Conservation (phyloP, 2,888 invertebrate species). For the Gisinianus flammeolus region DNA sequence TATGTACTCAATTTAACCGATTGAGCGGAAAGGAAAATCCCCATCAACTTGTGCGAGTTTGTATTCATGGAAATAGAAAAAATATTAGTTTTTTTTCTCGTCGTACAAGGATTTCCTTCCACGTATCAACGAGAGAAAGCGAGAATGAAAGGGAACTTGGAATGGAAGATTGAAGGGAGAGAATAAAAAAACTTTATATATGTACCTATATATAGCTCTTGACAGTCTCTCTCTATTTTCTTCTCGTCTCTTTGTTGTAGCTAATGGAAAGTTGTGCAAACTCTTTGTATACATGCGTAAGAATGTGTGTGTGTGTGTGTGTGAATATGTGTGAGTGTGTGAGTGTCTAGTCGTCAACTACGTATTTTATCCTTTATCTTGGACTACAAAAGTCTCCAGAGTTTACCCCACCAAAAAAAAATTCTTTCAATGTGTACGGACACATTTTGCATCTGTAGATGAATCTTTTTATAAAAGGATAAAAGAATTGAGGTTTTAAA, state of each 20-base stretch:
- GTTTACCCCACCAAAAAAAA: too few relatives aligned
- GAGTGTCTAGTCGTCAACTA: too few relatives aligned
- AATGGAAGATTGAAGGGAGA: neutral
- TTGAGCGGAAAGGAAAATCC: slow-evolving; percentile 28
- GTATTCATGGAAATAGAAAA: neutral
- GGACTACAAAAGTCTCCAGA: too few relatives aligned
- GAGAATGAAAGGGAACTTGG: neutral
- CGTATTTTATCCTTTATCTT: too few relatives aligned
- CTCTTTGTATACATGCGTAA: neutral
- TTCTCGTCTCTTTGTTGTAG: neutral
- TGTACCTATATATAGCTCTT: neutral
- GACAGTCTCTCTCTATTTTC: neutral
- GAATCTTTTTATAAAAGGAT: neutral
- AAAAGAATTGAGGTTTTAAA: neutral
- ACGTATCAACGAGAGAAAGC: neutral
- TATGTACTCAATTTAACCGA: slow-evolving; percentile 32
- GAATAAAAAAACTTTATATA: slow-evolving; percentile 2
- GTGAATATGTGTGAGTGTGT: neutral
- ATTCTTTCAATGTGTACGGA: too few relatives aligned
- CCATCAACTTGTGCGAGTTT: neutral
- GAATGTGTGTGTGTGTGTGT: neutral
- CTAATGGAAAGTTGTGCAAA: neutral
- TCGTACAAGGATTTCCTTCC: too few relatives aligned
- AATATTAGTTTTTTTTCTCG: neutral
- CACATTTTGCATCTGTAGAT: neutral